A percentile compares a stretch with the other conserved stretches of the same genome.
phyloP scores from a whole-genome alignment of 35 echinoderm and acorn worm genomes.

The Holothuria glaberrima region DNA sequence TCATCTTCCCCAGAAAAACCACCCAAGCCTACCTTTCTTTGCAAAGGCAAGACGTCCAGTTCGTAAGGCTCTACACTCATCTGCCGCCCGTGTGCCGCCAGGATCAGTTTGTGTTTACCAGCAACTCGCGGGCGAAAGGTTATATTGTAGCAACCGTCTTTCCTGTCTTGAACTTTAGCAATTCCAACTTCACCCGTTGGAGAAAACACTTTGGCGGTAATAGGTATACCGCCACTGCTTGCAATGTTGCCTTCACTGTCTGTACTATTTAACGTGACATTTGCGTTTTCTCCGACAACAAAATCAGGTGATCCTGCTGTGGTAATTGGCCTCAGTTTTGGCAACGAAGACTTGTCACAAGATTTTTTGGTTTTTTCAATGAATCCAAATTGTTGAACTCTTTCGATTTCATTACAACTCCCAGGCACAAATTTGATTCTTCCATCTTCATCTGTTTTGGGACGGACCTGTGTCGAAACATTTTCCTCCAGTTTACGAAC shows the following conservation, averaged over 20 bases:
- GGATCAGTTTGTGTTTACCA: conserved; percentile 81
- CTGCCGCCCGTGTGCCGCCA: conserved; percentile 87
- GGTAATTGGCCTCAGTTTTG: neutral
- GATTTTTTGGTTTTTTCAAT: conserved; percentile 36
- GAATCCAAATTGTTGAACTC: conserved; percentile 36
- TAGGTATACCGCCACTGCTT: conserved; percentile 61
- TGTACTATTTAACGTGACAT: conserved; percentile 66
- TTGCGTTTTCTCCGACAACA: conserved; percentile 71
- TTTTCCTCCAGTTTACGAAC: conserved; percentile 82
- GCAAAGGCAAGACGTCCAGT: conserved; percentile 70
- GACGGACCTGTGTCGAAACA: conserved; percentile 42
- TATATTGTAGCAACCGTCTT: conserved; percentile 89
- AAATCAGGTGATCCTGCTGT: conserved; percentile 38
- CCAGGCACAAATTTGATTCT: conserved; percentile 73
- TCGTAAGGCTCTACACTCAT: conserved; percentile 82
- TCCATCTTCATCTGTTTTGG: conserved; percentile 78
- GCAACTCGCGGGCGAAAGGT: conserved; percentile 78
- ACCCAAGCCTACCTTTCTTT: conserved; percentile 37
- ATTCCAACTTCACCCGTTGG: conserved; percentile 90
- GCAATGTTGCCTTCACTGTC: conserved; percentile 58
- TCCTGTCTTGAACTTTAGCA: conserved; percentile 76
- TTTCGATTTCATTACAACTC: conserved; percentile 42
- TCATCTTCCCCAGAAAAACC: too few relatives aligned
- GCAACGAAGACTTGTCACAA: neutral
- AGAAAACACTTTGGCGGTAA: conserved; percentile 90